Conservation (phyloP, 2,113 vertebrate species). For the Colistium nudipinnis region DNA sequence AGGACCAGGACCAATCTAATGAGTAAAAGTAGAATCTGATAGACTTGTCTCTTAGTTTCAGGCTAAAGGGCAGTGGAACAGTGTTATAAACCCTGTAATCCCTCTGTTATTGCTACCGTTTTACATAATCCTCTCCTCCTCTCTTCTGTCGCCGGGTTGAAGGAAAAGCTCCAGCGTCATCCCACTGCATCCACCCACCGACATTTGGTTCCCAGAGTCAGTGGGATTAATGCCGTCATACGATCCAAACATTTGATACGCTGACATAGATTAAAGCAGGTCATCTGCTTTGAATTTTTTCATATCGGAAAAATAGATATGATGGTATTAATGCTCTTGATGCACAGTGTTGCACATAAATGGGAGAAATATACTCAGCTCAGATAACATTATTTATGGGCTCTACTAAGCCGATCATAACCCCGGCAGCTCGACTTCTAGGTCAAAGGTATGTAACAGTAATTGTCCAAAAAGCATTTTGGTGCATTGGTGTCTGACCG, state of each 20-base stretch:
- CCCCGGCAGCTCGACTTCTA: conserved; percentile 13
- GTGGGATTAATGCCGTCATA: conserved; percentile 42
- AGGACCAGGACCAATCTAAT: not conserved
- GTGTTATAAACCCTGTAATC: conserved; percentile 44
- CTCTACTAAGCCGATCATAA: conserved; percentile 16
- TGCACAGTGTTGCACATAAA: conserved; percentile 27
- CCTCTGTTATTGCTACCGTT: conserved; percentile 6
- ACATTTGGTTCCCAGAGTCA: conserved; percentile 31
- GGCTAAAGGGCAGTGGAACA: conserved; percentile 27
- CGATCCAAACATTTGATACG: conserved; percentile 40
- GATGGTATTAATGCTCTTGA: conserved; percentile 57
- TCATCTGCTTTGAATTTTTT: conserved; percentile 49
- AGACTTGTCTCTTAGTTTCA: not conserved
- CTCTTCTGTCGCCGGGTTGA: not conserved
- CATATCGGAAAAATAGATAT: conserved; percentile 38
- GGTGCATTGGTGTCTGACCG: conserved; percentile 16
- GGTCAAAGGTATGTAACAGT: conserved; percentile 54
- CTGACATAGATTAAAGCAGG: conserved; percentile 28
- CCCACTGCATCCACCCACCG: conserved; percentile 14
- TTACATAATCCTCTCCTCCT: conserved; percentile 28
- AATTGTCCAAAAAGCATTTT: conserved; percentile 58
- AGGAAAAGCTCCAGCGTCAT: conserved; percentile 33
- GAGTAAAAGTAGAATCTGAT: not conserved
- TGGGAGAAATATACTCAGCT: conserved; percentile 26
- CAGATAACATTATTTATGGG: conserved; percentile 10